Evolutionary conservation across 2,113 vertebrate genomes (phyloP).

Genomic region (Hippocampus guttulatus): DNA sequence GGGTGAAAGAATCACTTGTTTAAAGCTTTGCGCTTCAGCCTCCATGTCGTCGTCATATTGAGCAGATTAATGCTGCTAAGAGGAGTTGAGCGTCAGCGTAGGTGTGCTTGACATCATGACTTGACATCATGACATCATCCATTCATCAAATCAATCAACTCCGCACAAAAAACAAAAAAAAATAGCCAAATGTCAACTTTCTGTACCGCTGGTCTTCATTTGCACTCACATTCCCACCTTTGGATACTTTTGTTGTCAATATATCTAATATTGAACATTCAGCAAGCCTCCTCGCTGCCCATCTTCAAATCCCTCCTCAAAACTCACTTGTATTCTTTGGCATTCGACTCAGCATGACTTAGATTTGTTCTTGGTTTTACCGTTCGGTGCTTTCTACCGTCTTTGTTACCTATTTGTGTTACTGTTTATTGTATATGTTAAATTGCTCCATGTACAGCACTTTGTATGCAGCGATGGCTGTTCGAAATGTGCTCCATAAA

Average conservation of each 20-base stretch:
- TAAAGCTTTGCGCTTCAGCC: neutral
- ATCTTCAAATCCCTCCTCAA: too few species aligned
- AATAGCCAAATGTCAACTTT: neutral
- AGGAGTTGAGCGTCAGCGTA: neutral
- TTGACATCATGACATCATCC: neutral
- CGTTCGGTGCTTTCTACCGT: too few species aligned
- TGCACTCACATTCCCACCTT: neutral
- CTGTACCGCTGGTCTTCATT: neutral
- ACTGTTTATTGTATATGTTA: too few species aligned
- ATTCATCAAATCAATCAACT: slow-evolving; percentile 2
- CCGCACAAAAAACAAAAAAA: neutral
- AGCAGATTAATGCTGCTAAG: neutral
- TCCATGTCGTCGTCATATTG: neutral
- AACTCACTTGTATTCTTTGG: too few species aligned
- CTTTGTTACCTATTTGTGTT: too few species aligned
- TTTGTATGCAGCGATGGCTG: too few species aligned
- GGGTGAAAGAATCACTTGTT: neutral
- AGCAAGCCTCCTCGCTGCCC: too few species aligned
- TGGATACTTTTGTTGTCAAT: neutral
- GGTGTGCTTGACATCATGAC: neutral
- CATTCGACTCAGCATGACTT: too few species aligned
- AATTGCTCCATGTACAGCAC: too few species aligned
- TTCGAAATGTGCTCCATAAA: too few species aligned
- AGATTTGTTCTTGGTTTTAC: too few species aligned
- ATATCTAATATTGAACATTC: neutral